A percentile compares a stretch with the other conserved stretches of the same genome.
Evolutionary conservation across 2,797 vertebrate genomes (phyloP).

Genomic region (Acanthurus leucopareius): DNA sequence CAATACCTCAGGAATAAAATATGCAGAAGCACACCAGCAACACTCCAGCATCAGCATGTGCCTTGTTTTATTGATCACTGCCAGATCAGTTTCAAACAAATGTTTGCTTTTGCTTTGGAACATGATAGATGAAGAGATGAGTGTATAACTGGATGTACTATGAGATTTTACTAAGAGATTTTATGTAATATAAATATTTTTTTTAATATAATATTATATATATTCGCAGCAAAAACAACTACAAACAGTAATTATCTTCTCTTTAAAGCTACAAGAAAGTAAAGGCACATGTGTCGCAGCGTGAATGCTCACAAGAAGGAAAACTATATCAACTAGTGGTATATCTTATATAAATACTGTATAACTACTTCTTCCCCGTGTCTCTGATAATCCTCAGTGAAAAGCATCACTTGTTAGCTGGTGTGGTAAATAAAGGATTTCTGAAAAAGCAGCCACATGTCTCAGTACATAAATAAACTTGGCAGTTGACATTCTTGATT

Average conservation of each 20-base stretch:
- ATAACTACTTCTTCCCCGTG: not conserved
- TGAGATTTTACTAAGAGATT: too few relatives aligned
- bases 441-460: not conserved
- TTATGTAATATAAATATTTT: too few relatives aligned
- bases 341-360: too few relatives aligned
- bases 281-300: not conserved
- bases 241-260: not conserved
- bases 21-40: not conserved
- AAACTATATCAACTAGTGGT: not conserved
- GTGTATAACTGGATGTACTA: too few relatives aligned
- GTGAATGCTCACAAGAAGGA: not conserved
- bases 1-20: not conserved
- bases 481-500: not conserved
- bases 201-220: too few relatives aligned
- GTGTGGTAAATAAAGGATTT: not conserved
- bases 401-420: not conserved
- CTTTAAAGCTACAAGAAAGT: not conserved
- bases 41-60: not conserved
- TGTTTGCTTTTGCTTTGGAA: not conserved
- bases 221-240: not conserved
- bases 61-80: not conserved
- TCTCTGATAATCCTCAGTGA: not conserved
- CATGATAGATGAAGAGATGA: too few relatives aligned
- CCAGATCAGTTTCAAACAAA: not conserved
- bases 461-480: not conserved